Conservation (phyloP, 2,113 vertebrate genomes). For the Riparia riparia region DNA sequence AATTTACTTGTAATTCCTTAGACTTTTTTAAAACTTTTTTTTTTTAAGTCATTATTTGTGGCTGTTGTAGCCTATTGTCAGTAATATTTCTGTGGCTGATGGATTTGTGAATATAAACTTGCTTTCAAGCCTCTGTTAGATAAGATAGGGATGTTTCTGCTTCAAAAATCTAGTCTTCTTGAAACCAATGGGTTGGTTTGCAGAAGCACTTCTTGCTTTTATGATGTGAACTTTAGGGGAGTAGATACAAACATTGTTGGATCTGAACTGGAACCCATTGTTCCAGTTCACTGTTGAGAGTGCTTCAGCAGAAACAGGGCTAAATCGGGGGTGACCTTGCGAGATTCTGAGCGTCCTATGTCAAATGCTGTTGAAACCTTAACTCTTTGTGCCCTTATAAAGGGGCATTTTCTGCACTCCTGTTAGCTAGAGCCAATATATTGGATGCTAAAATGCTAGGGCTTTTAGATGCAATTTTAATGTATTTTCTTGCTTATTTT, state of each 20-base stretch:
- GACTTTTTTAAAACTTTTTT: neutral
- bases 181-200: neutral
- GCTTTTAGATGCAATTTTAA: neutral
- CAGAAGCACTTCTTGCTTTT: neutral
- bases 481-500: neutral
- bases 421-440: neutral
- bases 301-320: neutral
- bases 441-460: neutral
- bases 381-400: neutral
- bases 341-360: neutral
- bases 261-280: neutral
- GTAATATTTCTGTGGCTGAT: neutral
- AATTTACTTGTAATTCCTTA: neutral
- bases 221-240: neutral
- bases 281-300: neutral
- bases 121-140: neutral
- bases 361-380: neutral
- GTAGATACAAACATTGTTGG: neutral
- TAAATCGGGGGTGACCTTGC: neutral
- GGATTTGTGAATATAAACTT: neutral
- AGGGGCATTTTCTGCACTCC: neutral
- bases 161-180: neutral
- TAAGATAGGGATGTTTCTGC: neutral
- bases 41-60: neutral
- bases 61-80: neutral